Conservation (phyloP, 1,140 invertebrate genomes). For the Dendrolimus kikuchii region DNA sequence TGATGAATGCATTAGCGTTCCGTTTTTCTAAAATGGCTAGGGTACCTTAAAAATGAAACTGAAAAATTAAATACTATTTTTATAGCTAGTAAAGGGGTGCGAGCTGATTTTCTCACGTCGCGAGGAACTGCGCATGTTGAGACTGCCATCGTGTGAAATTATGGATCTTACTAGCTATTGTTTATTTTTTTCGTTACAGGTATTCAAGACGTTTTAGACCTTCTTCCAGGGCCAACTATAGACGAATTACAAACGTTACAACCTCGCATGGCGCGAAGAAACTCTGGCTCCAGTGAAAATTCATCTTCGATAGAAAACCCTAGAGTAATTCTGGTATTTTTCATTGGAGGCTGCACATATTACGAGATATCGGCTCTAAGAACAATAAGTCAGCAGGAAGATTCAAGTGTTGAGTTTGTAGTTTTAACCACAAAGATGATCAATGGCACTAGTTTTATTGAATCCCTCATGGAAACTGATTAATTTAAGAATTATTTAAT, state of each 20-base stretch:
- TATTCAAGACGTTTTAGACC: constrained; percentile 74
- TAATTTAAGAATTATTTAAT: constrained; percentile 9
- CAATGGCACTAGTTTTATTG: constrained; percentile 90
- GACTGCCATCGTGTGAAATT: not conserved
- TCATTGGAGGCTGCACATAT: constrained; percentile 96
- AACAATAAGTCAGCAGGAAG: constrained; percentile 93
- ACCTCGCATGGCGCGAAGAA: constrained; percentile 66
- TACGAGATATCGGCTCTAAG: constrained; percentile 95
- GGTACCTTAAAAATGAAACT: too few species aligned
- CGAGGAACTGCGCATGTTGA: not conserved
- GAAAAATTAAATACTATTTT: too few species aligned
- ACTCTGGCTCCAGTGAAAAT: constrained; percentile 77
- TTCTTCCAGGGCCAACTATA: constrained; percentile 74
- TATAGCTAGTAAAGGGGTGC: too few species aligned
- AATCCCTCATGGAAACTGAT: constrained; percentile 78
- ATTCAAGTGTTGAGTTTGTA: constrained; percentile 92
- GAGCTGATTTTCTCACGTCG: too few species aligned
- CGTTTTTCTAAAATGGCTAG: too few species aligned
- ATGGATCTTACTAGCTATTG: not conserved
- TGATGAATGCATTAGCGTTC: too few species aligned
- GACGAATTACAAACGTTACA: constrained; percentile 74
- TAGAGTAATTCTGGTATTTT: constrained; percentile 92
- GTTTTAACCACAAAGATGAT: constrained; percentile 95
- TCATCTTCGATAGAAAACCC: constrained; percentile 78
- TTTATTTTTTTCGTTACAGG: constrained; percentile 53